A percentile compares a stretch with the other conserved stretches of the same genome.
phyloP scores from a whole-genome alignment of 2,113 vertebrate species.

The Sula dactylatra region DNA sequence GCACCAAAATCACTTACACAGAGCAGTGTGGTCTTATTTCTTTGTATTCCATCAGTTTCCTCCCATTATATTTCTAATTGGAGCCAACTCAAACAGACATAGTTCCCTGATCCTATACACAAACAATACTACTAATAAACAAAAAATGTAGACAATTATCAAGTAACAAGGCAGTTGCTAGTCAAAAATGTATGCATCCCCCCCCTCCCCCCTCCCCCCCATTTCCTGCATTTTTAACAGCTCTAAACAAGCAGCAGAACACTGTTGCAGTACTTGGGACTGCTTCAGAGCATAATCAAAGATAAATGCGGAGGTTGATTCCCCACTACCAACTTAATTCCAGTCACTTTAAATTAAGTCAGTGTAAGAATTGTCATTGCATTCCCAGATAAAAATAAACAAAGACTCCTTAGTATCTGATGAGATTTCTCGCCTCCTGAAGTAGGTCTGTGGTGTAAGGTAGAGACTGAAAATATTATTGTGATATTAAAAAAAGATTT shows the following conservation, averaged over 20 bases:
- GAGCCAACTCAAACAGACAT: not conserved
- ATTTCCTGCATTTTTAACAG: slow-evolving; percentile 19
- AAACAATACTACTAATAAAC: not conserved
- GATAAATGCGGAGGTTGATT: not conserved
- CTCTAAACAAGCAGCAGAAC: not conserved
- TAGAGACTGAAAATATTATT: not conserved
- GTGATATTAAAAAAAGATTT: not conserved
- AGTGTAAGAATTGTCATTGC: not conserved
- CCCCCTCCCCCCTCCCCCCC: too few relatives aligned
- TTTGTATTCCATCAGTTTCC: not conserved
- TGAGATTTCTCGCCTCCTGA: not conserved
- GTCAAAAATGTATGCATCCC: not conserved
- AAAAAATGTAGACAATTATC: not conserved
- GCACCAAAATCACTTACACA: not conserved
- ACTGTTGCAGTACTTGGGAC: not conserved
- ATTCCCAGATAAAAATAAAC: not conserved
- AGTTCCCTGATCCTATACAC: not conserved
- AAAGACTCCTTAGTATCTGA: not conserved
- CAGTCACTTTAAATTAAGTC: not conserved
- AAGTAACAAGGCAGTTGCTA: not conserved
- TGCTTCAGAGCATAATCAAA: not conserved
- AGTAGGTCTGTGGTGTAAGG: not conserved
- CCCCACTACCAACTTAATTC: not conserved
- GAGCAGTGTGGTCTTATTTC: not conserved
- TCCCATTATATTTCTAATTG: not conserved